Base-by-base conservation (phyloP, 2,113 vertebrate species). In the Syngnathus floridae region DNA sequence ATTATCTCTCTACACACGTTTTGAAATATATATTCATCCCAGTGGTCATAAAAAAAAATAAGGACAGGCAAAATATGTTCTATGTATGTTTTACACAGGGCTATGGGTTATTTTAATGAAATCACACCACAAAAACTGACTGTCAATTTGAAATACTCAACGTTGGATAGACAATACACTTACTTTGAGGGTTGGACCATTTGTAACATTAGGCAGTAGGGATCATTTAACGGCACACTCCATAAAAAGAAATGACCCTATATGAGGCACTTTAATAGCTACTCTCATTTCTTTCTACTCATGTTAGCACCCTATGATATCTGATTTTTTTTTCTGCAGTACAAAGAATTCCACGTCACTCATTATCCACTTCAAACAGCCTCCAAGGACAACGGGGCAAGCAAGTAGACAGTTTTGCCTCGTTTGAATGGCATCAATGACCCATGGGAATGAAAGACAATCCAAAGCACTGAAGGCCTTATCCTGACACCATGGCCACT, bases 291-390 rank as follows among this genome's bases (percentile, higher is more conserved):
- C 16, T 49, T 64, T 37, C 45, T 14, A 37, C 16, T 41, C 40
- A 65, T 19, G 65, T 55, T 26, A 37, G 22, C 61, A 13, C 31
- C 5, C 45, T 36, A 37, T 61, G 38, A 54, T 40, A 65, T 21
- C 3, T n/a, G 16, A 36, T 43, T 22, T 41, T 41, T 45, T 70
- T 74, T 51, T 45, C 48, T 63, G 9, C 45, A 67, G 35, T 31
- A 37, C 51, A 62, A 71, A 73, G 43, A 73, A 52, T 71, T 58
- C 67, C n/a, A 56, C 10, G 1, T 65, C 45, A 65, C 56, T 66
- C 45, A 78, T 75, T 71, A 72, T 80, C 68, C n/a, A 67, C 51
- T 74, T 64, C 64, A 67, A 69, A 41, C 51, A 37, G n/a, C 21
- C 63, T 67, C 43, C 1, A 22, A 56, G 63, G 36, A 69, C 13